Evolutionary conservation across 2,888 invertebrate genomes (phyloP).

Genomic region (Chrysolina americana): DNA sequence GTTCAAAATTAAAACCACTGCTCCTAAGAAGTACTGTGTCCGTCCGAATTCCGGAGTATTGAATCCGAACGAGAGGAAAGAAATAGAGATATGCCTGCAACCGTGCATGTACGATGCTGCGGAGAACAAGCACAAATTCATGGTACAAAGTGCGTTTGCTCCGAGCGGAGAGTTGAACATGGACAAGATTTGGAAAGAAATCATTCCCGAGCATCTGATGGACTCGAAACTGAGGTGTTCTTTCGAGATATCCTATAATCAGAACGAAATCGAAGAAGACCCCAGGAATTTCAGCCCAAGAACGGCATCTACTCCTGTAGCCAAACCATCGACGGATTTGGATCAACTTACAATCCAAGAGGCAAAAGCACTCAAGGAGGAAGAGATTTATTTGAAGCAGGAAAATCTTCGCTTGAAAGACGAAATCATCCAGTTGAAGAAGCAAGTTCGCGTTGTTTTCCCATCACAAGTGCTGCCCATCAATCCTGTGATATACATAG

Average conservation of each 20-base stretch:
- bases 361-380: slow-evolving; percentile 82
- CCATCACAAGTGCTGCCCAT: slow-evolving; percentile 73
- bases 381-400: slow-evolving; percentile 84
- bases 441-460: slow-evolving; percentile 70
- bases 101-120: slow-evolving; percentile 93
- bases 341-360: slow-evolving; percentile 78
- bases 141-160: slow-evolving; percentile 96
- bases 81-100: slow-evolving; percentile 95
- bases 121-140: slow-evolving; percentile 99
- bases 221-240: slow-evolving; percentile 97
- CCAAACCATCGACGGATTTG: background rate
- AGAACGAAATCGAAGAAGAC: slow-evolving; percentile 55
- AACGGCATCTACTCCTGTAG: slow-evolving; percentile 41
- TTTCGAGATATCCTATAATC: slow-evolving; percentile 75
- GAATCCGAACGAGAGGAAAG: slow-evolving; percentile 81
- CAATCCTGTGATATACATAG: slow-evolving; percentile 76
- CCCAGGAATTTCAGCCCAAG: slow-evolving; percentile 59
- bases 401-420: slow-evolving; percentile 89
- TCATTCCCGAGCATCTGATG: slow-evolving; percentile 88
- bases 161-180: slow-evolving; percentile 79
- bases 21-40: slow-evolving; percentile 53
- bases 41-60: slow-evolving; percentile 70
- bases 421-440: slow-evolving; percentile 76
- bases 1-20: slow-evolving; percentile 81
- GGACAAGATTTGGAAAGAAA: slow-evolving; percentile 87